phyloP scores from a whole-genome alignment of 2,113 vertebrate species.

The Cervus canadensis region DNA sequence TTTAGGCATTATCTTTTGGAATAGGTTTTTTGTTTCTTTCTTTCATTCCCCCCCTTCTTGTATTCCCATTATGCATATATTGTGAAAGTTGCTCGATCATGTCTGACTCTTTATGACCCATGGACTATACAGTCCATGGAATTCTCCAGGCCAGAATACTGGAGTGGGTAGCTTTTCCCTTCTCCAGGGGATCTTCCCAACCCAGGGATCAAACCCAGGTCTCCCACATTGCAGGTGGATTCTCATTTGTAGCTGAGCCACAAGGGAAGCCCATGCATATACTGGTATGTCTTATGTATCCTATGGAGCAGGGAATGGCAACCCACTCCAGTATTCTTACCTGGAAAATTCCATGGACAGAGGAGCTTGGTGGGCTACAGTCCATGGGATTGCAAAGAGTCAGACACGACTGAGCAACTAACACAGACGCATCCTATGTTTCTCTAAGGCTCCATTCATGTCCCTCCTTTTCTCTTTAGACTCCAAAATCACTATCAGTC shows the following conservation, averaged over 20 bases:
- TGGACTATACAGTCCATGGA: background rate
- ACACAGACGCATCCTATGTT: background rate
- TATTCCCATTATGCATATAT: rapidly evolving
- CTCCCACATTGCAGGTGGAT: background rate
- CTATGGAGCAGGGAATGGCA: background rate
- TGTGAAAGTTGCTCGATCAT: background rate
- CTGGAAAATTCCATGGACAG: background rate
- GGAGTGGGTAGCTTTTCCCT: background rate
- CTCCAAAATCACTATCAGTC: background rate
- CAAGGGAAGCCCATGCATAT: rapidly evolving
- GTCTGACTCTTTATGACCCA: background rate
- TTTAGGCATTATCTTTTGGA: background rate
- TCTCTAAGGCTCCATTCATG: background rate
- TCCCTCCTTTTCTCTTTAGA: background rate
- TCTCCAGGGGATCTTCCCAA: background rate
- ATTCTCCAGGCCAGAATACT: background rate
- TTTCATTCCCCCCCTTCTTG: no score
- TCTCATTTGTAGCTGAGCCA: background rate
- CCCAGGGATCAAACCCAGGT: background rate
- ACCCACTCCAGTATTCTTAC: background rate
- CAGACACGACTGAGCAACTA: background rate
- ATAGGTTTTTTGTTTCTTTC: background rate
- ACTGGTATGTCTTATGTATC: rapidly evolving
- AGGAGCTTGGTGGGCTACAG: background rate
- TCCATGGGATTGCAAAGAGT: background rate